Percentiles rank a stretch among this genome's conserved stretches.
Evolutionary conservation across 2,113 vertebrate species (phyloP).

Genomic region (Indicator indicator): DNA sequence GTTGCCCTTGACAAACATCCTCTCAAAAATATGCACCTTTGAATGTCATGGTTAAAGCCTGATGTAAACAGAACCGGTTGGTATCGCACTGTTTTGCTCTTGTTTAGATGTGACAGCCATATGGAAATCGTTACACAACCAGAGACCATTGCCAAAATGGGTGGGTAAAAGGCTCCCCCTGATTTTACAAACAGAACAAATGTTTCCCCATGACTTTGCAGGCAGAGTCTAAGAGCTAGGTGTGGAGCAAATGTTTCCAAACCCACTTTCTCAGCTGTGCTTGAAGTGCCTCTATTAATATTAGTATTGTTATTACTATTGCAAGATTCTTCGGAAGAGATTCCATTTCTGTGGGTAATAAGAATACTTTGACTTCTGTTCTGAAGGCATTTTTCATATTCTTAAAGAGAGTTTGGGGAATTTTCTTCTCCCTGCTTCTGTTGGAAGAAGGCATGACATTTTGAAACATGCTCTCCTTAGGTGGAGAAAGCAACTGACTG

Average conservation of each 20-base stretch:
- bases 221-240: fast-evolving
- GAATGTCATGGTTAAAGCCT: neutral
- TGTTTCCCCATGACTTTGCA: neutral
- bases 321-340: neutral
- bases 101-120: conserved; percentile 29
- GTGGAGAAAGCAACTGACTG: neutral
- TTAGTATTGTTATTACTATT: neutral
- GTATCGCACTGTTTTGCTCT: neutral
- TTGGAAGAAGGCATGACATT: neutral
- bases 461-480: neutral
- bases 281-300: neutral
- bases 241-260: neutral
- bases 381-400: neutral
- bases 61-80: neutral
- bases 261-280: neutral
- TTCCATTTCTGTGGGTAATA: neutral
- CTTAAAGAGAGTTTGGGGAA: neutral
- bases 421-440: neutral
- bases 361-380: neutral
- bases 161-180: neutral
- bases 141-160: neutral
- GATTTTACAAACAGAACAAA: neutral
- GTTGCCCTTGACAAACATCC: neutral
- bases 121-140: conserved; percentile 16
- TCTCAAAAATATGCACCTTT: neutral